A percentile compares a stretch with the other conserved stretches of the same genome.
Conservation (phyloP, 1,140 invertebrate species). For the Ceratina australensis region DNA sequence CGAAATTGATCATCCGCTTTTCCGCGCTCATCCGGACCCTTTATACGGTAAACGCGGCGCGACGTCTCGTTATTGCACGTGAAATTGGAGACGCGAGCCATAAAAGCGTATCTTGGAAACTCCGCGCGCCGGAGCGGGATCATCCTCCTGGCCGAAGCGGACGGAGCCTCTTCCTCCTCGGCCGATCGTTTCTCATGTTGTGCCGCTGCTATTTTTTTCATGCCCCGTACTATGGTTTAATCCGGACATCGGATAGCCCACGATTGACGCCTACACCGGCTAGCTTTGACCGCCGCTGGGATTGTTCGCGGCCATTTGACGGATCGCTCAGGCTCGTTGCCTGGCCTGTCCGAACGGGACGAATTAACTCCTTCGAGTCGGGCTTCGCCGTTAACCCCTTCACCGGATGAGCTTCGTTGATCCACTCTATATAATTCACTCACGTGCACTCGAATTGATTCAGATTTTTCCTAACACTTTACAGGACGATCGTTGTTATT, state of each 20-base stretch:
- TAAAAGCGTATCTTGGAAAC: constrained; percentile 38
- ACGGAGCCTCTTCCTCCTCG: neutral
- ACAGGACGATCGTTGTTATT: too few relatives aligned
- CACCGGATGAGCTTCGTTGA: neutral
- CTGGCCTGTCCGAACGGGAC: constrained; percentile 10
- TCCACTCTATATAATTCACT: neutral
- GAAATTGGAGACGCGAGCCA: constrained; percentile 40
- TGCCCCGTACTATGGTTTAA: constrained; percentile 29
- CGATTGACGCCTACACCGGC: constrained; percentile 55
- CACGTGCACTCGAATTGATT: too few relatives aligned
- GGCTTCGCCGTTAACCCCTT: too few relatives aligned
- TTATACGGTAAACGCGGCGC: constrained; percentile 16
- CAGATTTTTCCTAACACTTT: too few relatives aligned
- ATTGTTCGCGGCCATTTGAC: constrained; percentile 41
- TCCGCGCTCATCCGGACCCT: constrained; percentile 1
- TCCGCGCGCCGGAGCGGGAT: constrained; percentile 16
- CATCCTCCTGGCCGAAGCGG: neutral
- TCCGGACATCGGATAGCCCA: constrained; percentile 38
- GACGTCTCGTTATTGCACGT: constrained; percentile 19
- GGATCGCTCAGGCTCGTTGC: constrained; percentile 29
- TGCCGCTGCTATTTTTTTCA: neutral
- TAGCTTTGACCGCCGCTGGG: constrained; percentile 25
- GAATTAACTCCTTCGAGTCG: constrained; percentile 24
- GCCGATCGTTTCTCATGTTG: constrained; percentile 30
- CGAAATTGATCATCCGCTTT: constrained; percentile 36